These are phyloP conservation scores for Drosophila rufa DNA, from an alignment of 1,140 invertebrate genomes.

Conservation along the genomic window DNA sequence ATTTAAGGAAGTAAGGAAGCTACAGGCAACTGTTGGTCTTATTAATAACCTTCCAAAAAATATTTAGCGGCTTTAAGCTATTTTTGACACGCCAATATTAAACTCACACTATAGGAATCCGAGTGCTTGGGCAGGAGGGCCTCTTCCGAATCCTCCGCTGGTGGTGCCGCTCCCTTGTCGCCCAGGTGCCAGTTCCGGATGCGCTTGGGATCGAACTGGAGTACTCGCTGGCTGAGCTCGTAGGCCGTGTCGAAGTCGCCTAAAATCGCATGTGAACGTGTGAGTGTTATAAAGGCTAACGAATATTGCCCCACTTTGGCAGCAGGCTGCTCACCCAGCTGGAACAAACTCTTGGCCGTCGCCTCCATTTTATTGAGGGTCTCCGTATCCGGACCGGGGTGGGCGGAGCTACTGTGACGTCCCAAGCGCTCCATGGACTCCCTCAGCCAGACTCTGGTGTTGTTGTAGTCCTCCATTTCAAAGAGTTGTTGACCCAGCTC, in stretches of 20 bases:
- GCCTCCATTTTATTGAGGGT: conserved; percentile 85
- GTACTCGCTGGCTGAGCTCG: conserved; percentile 94
- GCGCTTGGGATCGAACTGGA: conserved; percentile 93
- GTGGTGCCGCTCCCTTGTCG: conserved; percentile 85
- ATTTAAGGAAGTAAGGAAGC: too few species aligned
- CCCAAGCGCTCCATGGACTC: conserved; percentile 91
- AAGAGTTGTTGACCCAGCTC: conserved; percentile 97
- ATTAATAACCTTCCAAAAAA: too few species aligned
- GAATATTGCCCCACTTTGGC: conserved; percentile 91
- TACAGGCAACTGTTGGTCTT: too few species aligned
- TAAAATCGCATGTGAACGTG: conserved; percentile 77
- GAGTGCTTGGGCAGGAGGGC: conserved; percentile 32
- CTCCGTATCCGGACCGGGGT: conserved; percentile 88
- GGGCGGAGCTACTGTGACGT: conserved; percentile 36
- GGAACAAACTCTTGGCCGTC: conserved; percentile 76
- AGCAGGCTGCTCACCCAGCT: conserved; percentile 87
- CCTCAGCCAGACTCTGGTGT: conserved; percentile 97
- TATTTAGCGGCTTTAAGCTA: background rate
- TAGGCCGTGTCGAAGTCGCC: conserved; percentile 94
- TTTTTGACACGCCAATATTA: too few species aligned
- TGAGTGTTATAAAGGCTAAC: conserved; percentile 2
- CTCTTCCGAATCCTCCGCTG: conserved; percentile 13
- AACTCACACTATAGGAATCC: conserved; percentile 62
- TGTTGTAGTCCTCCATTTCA: conserved; percentile 96
- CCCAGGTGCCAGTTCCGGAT: conserved; percentile 91